Evolutionary conservation across 2,888 invertebrate genomes (phyloP).

Genomic region (Sipunculus nudus): DNA sequence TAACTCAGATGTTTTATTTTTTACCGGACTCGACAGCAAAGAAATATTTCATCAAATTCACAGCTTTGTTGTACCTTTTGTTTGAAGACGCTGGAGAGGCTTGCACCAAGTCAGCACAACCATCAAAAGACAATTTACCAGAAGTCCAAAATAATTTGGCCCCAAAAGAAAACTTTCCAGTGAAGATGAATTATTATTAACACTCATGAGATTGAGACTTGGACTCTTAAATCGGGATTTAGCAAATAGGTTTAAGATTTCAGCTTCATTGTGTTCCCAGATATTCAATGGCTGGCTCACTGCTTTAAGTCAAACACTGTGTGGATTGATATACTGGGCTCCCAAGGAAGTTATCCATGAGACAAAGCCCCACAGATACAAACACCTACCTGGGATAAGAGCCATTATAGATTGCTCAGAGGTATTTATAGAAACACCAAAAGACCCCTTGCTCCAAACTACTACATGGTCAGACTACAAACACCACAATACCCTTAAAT

Average conservation of each 20-base stretch:
- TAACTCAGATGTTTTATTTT: neutral
- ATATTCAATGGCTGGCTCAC: conserved; percentile 12
- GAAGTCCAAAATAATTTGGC: neutral
- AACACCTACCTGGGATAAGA: neutral
- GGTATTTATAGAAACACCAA: conserved; percentile 10
- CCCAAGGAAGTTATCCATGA: neutral
- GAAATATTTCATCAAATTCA: neutral
- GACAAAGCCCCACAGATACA: neutral
- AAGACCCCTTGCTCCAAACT: neutral
- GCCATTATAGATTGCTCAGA: conserved; percentile 16
- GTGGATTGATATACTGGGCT: too few relatives aligned
- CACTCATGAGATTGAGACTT: conserved; percentile 6
- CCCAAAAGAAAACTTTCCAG: too few relatives aligned
- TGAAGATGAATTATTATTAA: conserved; percentile 11
- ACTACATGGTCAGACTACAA: conserved; percentile 15
- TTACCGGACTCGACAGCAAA: neutral
- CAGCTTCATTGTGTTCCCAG: neutral
- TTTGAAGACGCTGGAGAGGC: neutral
- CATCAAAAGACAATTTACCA: neutral
- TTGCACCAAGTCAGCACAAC: neutral
- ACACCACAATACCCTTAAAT: conserved; percentile 19
- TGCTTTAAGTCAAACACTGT: neutral
- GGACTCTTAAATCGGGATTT: conserved; percentile 4
- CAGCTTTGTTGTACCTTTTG: neutral
- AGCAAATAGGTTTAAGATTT: conserved; percentile 9